Evolutionary conservation across 2,113 vertebrate genomes (phyloP).

Genomic region (Hypomesus transpacificus): DNA sequence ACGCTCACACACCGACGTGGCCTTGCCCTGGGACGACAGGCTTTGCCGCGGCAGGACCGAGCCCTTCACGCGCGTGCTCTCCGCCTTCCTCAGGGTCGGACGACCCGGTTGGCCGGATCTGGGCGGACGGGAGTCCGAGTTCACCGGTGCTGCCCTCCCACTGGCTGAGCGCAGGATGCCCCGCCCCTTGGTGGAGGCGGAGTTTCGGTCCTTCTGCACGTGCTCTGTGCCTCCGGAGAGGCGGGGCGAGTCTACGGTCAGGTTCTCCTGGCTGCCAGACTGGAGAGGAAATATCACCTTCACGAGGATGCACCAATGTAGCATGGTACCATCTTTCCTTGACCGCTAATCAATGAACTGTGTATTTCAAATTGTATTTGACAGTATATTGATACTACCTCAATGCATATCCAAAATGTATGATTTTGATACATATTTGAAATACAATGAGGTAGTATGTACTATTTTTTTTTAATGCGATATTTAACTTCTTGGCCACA

Average conservation of each 20-base stretch:
- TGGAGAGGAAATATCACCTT: conserved; percentile 58
- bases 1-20: conserved; percentile 76
- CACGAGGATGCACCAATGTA: too few relatives aligned
- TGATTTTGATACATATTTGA: too few relatives aligned
- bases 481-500: too few relatives aligned
- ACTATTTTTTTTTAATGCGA: too few relatives aligned
- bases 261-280: conserved; percentile 87
- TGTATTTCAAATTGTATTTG: too few relatives aligned
- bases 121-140: conserved; percentile 70
- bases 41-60: conserved; percentile 65
- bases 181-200: conserved; percentile 55
- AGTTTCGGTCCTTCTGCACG: conserved; percentile 55
- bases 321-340: too few relatives aligned
- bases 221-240: conserved; percentile 80
- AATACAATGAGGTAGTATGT: too few relatives aligned
- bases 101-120: conserved; percentile 63
- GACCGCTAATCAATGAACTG: too few relatives aligned
- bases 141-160: conserved; percentile 68
- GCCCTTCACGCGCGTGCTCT: conserved; percentile 79
- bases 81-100: conserved; percentile 76
- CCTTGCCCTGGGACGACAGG: conserved; percentile 74
- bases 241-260: conserved; percentile 86
- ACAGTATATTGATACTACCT: too few relatives aligned
- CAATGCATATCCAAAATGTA: too few relatives aligned
- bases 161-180: conserved; percentile 86